phyloP scores from a whole-genome alignment of 2,113 vertebrate genomes.

The Callipepla squamata region DNA sequence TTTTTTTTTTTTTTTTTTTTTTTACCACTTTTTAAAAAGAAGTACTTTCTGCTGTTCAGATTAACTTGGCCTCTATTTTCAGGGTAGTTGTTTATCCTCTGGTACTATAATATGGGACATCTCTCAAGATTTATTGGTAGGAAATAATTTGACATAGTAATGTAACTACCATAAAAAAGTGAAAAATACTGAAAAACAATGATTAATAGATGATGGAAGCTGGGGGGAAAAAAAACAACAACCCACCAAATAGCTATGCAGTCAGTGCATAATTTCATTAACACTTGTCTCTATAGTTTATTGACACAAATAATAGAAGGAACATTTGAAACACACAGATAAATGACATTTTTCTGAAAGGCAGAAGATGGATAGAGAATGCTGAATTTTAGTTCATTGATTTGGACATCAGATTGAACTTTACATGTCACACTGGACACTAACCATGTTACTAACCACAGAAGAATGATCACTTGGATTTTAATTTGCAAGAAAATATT shows the following conservation, averaged over 20 bases:
- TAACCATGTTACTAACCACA: neutral
- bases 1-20: too few relatives aligned
- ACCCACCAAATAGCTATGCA: neutral
- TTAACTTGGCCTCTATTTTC: too few relatives aligned
- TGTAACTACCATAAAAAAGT: neutral
- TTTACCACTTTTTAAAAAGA: too few relatives aligned
- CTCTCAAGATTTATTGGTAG: too few relatives aligned
- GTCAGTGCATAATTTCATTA: neutral
- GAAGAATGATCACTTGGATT: neutral
- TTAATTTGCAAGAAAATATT: neutral
- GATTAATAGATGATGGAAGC: neutral
- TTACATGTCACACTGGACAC: fast-evolving
- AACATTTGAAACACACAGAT: neutral
- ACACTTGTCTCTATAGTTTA: neutral
- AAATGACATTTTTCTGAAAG: neutral
- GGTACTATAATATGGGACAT: too few relatives aligned
- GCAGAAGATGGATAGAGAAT: neutral
- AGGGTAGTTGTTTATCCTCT: too few relatives aligned
- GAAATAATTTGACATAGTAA: too few relatives aligned
- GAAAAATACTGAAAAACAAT: neutral
- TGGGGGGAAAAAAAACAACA: neutral
- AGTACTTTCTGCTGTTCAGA: too few relatives aligned
- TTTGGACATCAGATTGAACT: neutral
- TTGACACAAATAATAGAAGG: neutral
- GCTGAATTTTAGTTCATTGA: neutral